Evolutionary conservation across 1,140 invertebrate species (phyloP), one percentile per base, ranked within the genome.

Genomic region (Calliopsis andreniformis): DNA sequence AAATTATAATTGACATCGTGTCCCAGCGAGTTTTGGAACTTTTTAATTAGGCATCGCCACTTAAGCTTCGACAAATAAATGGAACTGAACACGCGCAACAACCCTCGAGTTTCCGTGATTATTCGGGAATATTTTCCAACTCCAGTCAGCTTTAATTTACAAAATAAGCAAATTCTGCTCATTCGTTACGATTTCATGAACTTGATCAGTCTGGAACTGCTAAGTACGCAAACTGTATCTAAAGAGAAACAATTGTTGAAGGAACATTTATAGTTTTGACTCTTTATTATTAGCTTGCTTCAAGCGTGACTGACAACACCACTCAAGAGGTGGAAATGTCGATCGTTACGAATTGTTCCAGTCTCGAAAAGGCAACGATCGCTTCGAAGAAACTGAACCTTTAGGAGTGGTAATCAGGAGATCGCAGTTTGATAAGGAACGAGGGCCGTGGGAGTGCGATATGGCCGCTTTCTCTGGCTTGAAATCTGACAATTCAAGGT

Each of bases 371-470:
- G 45, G 66, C 32, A 59, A 49, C 45, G 61, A 35, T 51, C 73
- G 20, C 51, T 61, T 68, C 23, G 43, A 45, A 53, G 53, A 64
- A 67, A 49, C 64, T 43, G 56, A 58, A 76, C 56, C 62, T 78
- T 42, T 82, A 82, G 67, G 61, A 76, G 68, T 71, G 79, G 79
- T 68, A 77, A 79, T 79, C 76, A 64, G 53, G 68, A 70, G 79
- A 82, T 82, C 45, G 62, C 43, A 49, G 56, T 35, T 6, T 45
- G 80, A 82, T 82, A 82, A 78, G 61, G 47, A 49, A 69, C 47
- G 16, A 35, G 58, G 55, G n/a, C 59, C 75, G 73, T 78, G 79
- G 53, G 62, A 72, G 30, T 73, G 39, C 66, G 56, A 78, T 76
- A 78, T 75, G 56, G 58, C 43, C 47, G n/a, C 62, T 75, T 72